Conservation (phyloP, 2,113 vertebrate species). For the Centropristis striata region DNA sequence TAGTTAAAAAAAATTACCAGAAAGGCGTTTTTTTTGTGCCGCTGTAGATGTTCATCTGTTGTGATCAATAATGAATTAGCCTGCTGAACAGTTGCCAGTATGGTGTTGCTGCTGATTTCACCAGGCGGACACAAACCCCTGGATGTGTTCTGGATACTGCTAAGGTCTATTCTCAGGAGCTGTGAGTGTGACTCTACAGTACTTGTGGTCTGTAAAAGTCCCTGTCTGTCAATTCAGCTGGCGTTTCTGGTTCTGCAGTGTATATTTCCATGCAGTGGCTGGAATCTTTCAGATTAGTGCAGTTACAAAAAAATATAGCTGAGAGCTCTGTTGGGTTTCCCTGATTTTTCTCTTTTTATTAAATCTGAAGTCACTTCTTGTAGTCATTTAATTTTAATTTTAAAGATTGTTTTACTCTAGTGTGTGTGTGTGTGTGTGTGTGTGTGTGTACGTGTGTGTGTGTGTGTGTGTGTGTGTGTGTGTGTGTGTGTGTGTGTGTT, state of each 20-base stretch:
- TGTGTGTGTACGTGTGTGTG: background rate
- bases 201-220: background rate
- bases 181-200: background rate
- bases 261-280: background rate
- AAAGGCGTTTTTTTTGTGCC: no score
- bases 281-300: background rate
- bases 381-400: slow-evolving; percentile 13
- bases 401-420: background rate
- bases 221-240: background rate
- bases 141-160: slow-evolving; percentile 8
- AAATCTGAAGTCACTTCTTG: slow-evolving; percentile 3
- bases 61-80: slow-evolving; percentile 68
- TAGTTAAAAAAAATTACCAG: no score
- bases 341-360: background rate
- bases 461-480: background rate
- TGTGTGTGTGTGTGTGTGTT: background rate
- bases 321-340: background rate
- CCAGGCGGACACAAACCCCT: slow-evolving; percentile 18
- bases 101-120: slow-evolving; percentile 38
- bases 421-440: background rate
- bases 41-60: slow-evolving; percentile 52
- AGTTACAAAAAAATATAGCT: background rate
- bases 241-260: background rate
- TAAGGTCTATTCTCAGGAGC: background rate
- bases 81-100: slow-evolving; percentile 38